phyloP scores from a whole-genome alignment of 2,888 invertebrate species.

The Perizoma affinitatum region DNA sequence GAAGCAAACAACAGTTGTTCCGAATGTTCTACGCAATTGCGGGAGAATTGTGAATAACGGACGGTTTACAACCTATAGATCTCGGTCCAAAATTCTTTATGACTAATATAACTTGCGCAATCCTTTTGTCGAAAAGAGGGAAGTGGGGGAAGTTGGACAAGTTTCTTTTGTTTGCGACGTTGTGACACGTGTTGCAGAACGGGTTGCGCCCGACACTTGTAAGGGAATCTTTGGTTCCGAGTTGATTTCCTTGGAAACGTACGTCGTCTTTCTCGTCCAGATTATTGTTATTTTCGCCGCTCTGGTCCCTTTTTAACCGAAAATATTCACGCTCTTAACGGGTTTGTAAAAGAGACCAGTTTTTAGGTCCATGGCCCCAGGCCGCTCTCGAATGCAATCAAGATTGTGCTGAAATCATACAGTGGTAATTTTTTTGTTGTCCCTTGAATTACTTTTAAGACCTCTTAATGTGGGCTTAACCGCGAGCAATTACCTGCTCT shows the following conservation, averaged over 20 bases:
- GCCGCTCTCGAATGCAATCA: constrained; percentile 49
- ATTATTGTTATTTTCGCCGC: constrained; percentile 52
- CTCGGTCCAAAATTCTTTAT: constrained; percentile 82
- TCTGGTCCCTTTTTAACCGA: constrained; percentile 48
- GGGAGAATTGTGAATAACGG: constrained; percentile 79
- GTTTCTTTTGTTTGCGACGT: constrained; percentile 82
- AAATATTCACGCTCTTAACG: constrained; percentile 47
- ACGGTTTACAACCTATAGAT: constrained; percentile 80
- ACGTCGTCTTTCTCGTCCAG: constrained; percentile 57
- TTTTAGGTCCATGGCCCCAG: constrained; percentile 45
- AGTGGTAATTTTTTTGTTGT: constrained; percentile 53
- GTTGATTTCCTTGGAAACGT: constrained; percentile 64
- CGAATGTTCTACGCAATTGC: constrained; percentile 80
- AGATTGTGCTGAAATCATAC: constrained; percentile 52
- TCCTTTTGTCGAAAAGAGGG: constrained; percentile 73
- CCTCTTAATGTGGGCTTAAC: constrained; percentile 42
- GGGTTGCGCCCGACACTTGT: constrained; percentile 79
- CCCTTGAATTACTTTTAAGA: constrained; percentile 37
- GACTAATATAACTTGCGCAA: constrained; percentile 82
- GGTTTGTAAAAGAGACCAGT: constrained; percentile 49
- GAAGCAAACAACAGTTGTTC: constrained; percentile 82
- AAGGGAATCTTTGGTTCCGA: constrained; percentile 60
- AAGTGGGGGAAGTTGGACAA: constrained; percentile 62
- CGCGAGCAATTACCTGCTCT: constrained; percentile 38
- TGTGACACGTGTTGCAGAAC: constrained; percentile 81